A percentile compares a stretch with the other conserved stretches of the same genome.
phyloP scores from a whole-genome alignment of 2,888 invertebrate genomes.

The Proisotoma minuta region DNA sequence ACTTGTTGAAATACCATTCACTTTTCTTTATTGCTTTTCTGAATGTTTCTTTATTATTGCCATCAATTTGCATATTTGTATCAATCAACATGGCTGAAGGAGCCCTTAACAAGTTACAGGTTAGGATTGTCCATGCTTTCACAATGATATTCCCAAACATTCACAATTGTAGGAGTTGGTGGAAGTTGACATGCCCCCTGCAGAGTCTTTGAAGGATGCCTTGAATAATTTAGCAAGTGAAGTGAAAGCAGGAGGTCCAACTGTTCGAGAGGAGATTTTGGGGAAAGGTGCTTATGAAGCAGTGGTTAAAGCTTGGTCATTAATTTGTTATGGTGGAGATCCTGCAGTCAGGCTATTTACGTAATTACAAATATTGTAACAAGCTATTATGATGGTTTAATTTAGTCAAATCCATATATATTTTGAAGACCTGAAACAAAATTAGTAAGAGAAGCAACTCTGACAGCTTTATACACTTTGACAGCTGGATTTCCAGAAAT shows the following conservation, averaged over 20 bases:
- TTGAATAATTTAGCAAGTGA: slow-evolving; percentile 20
- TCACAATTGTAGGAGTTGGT: not conserved
- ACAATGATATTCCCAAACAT: too few species aligned
- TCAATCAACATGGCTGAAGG: too few species aligned
- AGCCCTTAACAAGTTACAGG: too few species aligned
- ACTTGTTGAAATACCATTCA: too few species aligned
- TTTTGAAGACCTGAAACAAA: slow-evolving; percentile 29
- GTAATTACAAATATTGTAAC: not conserved
- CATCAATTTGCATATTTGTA: too few species aligned
- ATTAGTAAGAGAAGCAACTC: slow-evolving; percentile 28
- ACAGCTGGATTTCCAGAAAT: slow-evolving; percentile 38
- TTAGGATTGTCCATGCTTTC: too few species aligned
- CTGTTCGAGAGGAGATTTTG: slow-evolving; percentile 20
- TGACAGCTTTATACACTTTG: slow-evolving; percentile 27
- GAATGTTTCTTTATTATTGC: too few species aligned
- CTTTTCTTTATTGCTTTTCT: too few species aligned
- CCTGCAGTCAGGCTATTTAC: not conserved
- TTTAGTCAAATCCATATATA: too few species aligned
- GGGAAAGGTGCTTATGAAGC: slow-evolving; percentile 28
- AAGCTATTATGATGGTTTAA: too few species aligned
- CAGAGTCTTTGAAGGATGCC: slow-evolving; percentile 7
- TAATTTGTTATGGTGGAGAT: slow-evolving; percentile 31
- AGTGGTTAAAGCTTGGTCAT: slow-evolving; percentile 32
- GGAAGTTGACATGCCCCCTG: slow-evolving; percentile 16
- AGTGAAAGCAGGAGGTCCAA: slow-evolving; percentile 16